phyloP scores from a whole-genome alignment of 1,140 invertebrate species.

The Sminthurinus signatus region DNA sequence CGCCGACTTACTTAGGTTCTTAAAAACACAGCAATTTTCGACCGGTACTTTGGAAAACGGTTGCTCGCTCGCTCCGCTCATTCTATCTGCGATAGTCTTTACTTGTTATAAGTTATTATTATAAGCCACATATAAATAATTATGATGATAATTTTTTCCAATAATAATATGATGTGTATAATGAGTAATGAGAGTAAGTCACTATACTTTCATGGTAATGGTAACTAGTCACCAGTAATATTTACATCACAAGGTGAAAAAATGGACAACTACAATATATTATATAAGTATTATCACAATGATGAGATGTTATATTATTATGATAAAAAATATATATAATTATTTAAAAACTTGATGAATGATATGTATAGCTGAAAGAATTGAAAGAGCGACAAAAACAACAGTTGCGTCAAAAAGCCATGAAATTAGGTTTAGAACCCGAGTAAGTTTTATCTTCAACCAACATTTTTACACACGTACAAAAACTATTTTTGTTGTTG shows the following conservation, averaged over 20 bases:
- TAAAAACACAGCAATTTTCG: neutral
- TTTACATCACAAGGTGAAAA: no score
- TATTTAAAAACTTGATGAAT: slow-evolving; percentile 8
- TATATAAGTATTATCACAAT: neutral
- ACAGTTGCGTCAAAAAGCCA: slow-evolving; percentile 89
- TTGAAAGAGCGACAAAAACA: slow-evolving; percentile 96
- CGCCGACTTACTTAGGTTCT: no score
- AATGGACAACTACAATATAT: neutral
- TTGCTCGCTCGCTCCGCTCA: neutral
- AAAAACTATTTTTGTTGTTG: no score
- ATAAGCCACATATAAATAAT: neutral
- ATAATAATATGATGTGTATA: no score
- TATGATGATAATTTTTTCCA: neutral
- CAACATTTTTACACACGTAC: no score
- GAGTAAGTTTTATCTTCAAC: slow-evolving; percentile 50
- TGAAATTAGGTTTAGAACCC: slow-evolving; percentile 92
- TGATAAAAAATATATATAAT: neutral
- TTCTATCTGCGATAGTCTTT: neutral
- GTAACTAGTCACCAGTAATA: no score
- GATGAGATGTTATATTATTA: neutral
- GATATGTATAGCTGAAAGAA: slow-evolving; percentile 76
- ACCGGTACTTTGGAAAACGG: neutral
- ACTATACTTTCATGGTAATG: no score
- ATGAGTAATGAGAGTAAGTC: no score
- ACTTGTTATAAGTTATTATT: neutral